phyloP scores from a whole-genome alignment of 1,140 invertebrate genomes.

The Zaprionus davidi region DNA sequence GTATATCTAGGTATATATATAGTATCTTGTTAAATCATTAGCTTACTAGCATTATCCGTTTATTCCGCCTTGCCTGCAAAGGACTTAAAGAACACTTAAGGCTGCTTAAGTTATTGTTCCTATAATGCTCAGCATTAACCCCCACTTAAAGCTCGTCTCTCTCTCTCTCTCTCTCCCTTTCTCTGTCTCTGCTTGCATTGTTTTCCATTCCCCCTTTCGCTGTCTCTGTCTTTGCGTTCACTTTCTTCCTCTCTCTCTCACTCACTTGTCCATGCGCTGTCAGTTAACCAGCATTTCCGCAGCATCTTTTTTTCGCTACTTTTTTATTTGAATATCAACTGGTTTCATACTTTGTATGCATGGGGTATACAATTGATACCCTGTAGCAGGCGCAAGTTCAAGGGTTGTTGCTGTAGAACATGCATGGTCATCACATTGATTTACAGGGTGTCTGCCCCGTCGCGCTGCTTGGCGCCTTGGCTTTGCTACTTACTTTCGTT shows the following conservation, averaged over 20 bases:
- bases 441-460: background rate
- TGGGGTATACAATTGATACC: background rate
- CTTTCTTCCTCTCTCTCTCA: background rate
- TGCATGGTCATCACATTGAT: background rate
- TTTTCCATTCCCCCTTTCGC: background rate
- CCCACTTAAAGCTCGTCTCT: background rate
- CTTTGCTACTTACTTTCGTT: background rate
- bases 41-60: background rate
- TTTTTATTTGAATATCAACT: slow-evolving; percentile 20
- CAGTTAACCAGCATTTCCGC: slow-evolving; percentile 11
- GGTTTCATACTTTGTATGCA: background rate
- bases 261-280: background rate
- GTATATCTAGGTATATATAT: background rate
- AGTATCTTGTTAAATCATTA: background rate
- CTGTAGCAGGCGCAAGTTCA: background rate
- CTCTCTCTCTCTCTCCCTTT: background rate
- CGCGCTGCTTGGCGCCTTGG: background rate
- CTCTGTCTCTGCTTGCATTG: background rate
- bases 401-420: background rate
- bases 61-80: background rate
- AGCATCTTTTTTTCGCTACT: background rate
- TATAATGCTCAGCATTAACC: slow-evolving; percentile 8
- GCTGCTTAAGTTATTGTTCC: slow-evolving; percentile 24
- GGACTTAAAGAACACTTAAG: slow-evolving; percentile 19
- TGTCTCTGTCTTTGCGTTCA: background rate